Base-by-base conservation (phyloP, 1,140 invertebrate genomes). In the Neuroterus valhalla region DNA sequence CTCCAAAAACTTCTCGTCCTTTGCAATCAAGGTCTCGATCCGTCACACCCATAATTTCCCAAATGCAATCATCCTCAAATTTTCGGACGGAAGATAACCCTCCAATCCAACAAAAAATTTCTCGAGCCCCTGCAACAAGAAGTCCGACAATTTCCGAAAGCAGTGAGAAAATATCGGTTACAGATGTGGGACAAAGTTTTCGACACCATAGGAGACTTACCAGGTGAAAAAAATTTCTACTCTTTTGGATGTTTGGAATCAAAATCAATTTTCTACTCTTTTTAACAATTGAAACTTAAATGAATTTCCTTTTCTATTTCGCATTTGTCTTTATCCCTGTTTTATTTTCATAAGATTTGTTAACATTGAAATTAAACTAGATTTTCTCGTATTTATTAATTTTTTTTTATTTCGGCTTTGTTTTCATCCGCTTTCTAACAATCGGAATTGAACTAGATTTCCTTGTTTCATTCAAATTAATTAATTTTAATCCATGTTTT, bases 101-200 rank as follows among this genome's bases (percentile, higher is more conserved):
- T 44, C 66, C 10, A 45, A 42, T 1, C 45, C 31, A 77, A 66
- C 69, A 77, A 19, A 17, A 12, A 67, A 11, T 3, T 70, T 26
- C 26, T 31, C 19, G 19, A 71, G 26, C 44, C 17, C 70, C 1
- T 23, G 17, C 14, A 19, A 74, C 69, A 3, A 69, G 62, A 55
- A 78, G 79, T 4, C 62, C 78, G 1, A 83, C 81, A 21, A 71
- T 79, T 4, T 79, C 85, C 42, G 17, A 81, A 69, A 50, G 74
- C 66, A 78, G 79, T 77, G 72, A 85, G 52, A 62, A 72, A 71
- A 50, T 72, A 44, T 26, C 78, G 12, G 67, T 82, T 52, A 69
- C 78, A 70, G 48, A 78, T 68, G 3, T 73, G 2, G 75, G 78
- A n/a, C 76, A 80, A 68, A 62, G 26, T 62, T 62, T 26, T 26